A percentile compares a stretch with the other conserved stretches of the same genome.
Conservation (phyloP, 1,140 invertebrate species). For the Sogatella furcifera region DNA sequence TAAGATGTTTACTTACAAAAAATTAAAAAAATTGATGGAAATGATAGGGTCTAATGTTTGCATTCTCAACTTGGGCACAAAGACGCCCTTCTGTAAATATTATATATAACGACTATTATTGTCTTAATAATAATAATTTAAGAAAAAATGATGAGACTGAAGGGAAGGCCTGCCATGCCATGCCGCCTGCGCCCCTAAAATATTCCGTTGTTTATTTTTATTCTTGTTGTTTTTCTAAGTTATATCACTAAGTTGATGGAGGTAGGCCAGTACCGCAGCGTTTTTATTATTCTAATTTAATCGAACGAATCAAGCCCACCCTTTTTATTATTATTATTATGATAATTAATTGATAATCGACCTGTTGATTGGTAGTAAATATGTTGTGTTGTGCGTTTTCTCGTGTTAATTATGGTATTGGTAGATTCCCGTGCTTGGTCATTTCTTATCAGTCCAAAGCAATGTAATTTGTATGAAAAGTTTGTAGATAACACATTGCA, state of each 20-base stretch:
- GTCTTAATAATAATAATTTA: not conserved
- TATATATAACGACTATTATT: slow-evolving; percentile 4
- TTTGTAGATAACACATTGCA: not conserved
- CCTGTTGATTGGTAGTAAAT: not conserved
- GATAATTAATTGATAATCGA: slow-evolving; percentile 10
- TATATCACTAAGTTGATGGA: slow-evolving; percentile 7
- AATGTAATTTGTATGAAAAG: not conserved
- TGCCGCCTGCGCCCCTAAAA: slow-evolving; percentile 4
- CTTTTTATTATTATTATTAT: slow-evolving; percentile 8
- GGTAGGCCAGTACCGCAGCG: slow-evolving; percentile 10
- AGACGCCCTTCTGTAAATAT: slow-evolving; percentile 15
- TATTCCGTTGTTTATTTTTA: slow-evolving; percentile 10
- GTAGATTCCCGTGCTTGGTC: slow-evolving; percentile 19
- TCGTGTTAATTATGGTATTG: slow-evolving; percentile 18
- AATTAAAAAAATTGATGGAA: slow-evolving; percentile 14
- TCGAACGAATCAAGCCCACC: slow-evolving; percentile 10
- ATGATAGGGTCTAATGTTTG: slow-evolving; percentile 16
- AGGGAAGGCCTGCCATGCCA: slow-evolving; percentile 23
- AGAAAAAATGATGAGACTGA: slow-evolving; percentile 25
- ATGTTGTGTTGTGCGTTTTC: not conserved
- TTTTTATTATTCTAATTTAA: slow-evolving; percentile 2
- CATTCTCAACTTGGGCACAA: slow-evolving; percentile 14
- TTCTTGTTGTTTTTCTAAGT: slow-evolving; percentile 7
- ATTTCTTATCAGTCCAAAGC: slow-evolving; percentile 9
- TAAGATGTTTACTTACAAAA: slow-evolving; percentile 11